A percentile compares a stretch with the other conserved stretches of the same genome.
Conservation (phyloP, 1,140 invertebrate species). For the Palaemon carinicauda region DNA sequence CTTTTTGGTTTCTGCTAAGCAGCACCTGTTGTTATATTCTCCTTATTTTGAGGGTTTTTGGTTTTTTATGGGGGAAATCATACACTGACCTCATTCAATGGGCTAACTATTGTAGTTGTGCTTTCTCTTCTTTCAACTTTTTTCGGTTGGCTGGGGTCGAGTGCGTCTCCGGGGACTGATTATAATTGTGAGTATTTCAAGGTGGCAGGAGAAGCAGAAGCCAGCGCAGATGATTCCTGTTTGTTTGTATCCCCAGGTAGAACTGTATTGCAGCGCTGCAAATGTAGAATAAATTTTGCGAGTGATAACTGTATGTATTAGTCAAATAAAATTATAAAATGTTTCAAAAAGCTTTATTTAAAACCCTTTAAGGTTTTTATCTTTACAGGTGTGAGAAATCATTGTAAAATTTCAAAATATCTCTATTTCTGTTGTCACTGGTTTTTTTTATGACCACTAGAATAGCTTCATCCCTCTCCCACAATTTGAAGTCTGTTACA, state of each 20-base stretch:
- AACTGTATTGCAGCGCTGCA: conserved; percentile 22
- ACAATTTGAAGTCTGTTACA: too few relatives aligned
- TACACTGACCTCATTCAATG: not conserved
- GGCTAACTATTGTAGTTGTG: not conserved
- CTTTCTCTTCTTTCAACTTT: not conserved
- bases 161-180: not conserved
- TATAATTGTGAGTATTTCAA: not conserved
- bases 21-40: not conserved
- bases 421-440: too few relatives aligned
- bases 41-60: not conserved
- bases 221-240: conserved; percentile 27
- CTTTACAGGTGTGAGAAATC: too few relatives aligned
- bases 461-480: too few relatives aligned
- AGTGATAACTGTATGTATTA: conserved; percentile 17
- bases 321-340: conserved; percentile 8
- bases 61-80: conserved; percentile 4
- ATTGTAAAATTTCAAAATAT: too few relatives aligned
- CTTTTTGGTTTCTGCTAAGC: too few relatives aligned
- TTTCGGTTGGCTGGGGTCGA: not conserved
- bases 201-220: conserved; percentile 1
- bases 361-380: too few relatives aligned
- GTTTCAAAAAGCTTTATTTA: too few relatives aligned
- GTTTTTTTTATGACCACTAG: too few relatives aligned
- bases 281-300: not conserved
- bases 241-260: conserved; percentile 12